Conservation (phyloP, 2,113 vertebrate genomes). For the Tachycineta bicolor region DNA sequence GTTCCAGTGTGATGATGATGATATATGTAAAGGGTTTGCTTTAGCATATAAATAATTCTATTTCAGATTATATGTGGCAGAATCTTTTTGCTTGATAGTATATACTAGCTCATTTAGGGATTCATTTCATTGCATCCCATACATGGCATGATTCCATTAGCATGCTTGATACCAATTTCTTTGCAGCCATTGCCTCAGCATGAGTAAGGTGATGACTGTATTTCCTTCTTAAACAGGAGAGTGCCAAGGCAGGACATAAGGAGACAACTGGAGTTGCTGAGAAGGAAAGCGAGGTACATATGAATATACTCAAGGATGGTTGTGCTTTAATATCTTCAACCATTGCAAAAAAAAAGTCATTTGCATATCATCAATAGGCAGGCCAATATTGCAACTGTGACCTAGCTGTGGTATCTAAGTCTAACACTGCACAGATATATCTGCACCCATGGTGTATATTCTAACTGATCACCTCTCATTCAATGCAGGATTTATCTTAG, state of each 20-base stretch:
- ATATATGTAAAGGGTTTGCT: background rate
- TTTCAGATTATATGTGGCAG: background rate
- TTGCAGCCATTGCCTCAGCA: background rate
- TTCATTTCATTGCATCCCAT: background rate
- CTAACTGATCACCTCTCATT: background rate
- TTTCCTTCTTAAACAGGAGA: slow-evolving; percentile 64
- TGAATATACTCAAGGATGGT: background rate
- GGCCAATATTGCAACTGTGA: background rate
- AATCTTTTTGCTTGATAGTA: background rate
- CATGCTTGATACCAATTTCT: background rate
- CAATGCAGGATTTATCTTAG: background rate
- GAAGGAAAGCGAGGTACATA: slow-evolving; percentile 70
- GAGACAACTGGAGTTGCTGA: slow-evolving; percentile 65
- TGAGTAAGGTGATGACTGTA: background rate
- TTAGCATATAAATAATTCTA: background rate
- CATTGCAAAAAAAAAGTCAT: background rate
- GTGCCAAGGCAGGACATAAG: slow-evolving; percentile 52
- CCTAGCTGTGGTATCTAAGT: background rate
- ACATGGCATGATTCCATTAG: background rate
- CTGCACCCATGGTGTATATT: background rate
- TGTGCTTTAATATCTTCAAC: background rate
- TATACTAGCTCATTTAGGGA: background rate
- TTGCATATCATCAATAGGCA: background rate
- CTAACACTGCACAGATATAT: background rate
- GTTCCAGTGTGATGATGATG: background rate